Evolutionary conservation across 1,140 invertebrate genomes (phyloP), one percentile per base, ranked within the genome.

Genomic region (Micrasema longulum): DNA sequence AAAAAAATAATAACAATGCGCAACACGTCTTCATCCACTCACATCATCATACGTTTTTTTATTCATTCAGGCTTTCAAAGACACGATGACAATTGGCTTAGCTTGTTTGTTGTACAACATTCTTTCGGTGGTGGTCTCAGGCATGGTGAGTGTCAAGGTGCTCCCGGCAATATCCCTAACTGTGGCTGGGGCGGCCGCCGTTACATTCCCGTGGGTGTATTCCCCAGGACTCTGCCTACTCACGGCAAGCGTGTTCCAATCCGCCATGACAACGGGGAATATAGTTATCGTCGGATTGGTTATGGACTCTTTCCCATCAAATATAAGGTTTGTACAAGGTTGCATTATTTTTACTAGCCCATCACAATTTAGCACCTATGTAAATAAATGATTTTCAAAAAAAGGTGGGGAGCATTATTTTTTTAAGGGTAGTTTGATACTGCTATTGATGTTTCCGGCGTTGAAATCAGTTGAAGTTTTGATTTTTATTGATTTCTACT

Each of bases 221-320:
- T 84, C 84, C 4, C 80, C 86, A 9, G 69, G 80, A 9, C 82
- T 86, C 69, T 86, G 88, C 73, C 76, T 90, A 3, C 72, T 87
- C 1, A 78, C 87, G 10, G 81, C 85, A 9, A 87, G 86, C 66
- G 69, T 88, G 20, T 89, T 89, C 75, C 87, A 87, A 65, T 72
- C 87, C 2, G 79, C 81, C 12, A 86, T 87, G 77, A 83, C 86
- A 11, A 88, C 87, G 31, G 86, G 83, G 4, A 89, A 89, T 78
- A 85, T 88, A 65, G 84, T 86, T 3, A 77, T 88, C 6, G 82
- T 85, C 31, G 83, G 87, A 72, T 78, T 89, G 14, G 81, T 85
- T 9, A 86, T 88, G 23, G 87, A 88, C 72, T 80, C 87, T 35
- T 88, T 88, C 77, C 88, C 88, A 2, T 86, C 86, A 2, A 79